Percentiles rank a stretch among this genome's conserved stretches.
Evolutionary conservation across 1,140 invertebrate genomes (phyloP).

Genomic region (Panagrolaimus sp.): DNA sequence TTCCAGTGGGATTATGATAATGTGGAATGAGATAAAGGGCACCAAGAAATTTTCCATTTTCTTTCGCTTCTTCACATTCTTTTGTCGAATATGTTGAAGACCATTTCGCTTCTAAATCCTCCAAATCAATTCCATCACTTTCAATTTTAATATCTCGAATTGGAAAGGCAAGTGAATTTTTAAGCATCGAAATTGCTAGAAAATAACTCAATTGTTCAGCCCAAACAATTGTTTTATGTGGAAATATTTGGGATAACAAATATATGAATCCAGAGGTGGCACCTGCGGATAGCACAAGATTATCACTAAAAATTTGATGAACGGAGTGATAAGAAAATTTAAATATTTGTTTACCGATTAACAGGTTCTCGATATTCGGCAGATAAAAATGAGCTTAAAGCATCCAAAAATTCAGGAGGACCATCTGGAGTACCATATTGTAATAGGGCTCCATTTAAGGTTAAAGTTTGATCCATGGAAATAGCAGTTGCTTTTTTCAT

Average conservation of each 20-base stretch:
- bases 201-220: constrained; percentile 70
- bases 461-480: constrained; percentile 15
- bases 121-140: constrained; percentile 64
- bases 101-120: constrained; percentile 61
- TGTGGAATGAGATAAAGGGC: constrained; percentile 68
- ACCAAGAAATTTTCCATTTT: constrained; percentile 63
- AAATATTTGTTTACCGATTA: constrained; percentile 50
- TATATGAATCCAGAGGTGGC: constrained; percentile 67
- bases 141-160: constrained; percentile 66
- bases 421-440: constrained; percentile 33
- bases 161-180: constrained; percentile 65
- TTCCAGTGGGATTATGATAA: constrained; percentile 69
- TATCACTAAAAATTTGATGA: constrained; percentile 60
- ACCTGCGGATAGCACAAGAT: constrained; percentile 68
- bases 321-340: constrained; percentile 13
- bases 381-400: constrained; percentile 54
- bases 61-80: constrained; percentile 56
- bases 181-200: constrained; percentile 66
- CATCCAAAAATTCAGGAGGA: constrained; percentile 30
- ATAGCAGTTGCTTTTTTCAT: constrained; percentile 21
- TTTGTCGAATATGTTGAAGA: constrained; percentile 37
- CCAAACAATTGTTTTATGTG: constrained; percentile 66
- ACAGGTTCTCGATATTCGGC: constrained; percentile 59
- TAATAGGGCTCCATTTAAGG: constrained; percentile 19
- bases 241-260: constrained; percentile 65